Percentiles rank a stretch among this genome's conserved stretches.
Conservation (phyloP, 2,113 vertebrate genomes). For the Lichenostomus cassidix region DNA sequence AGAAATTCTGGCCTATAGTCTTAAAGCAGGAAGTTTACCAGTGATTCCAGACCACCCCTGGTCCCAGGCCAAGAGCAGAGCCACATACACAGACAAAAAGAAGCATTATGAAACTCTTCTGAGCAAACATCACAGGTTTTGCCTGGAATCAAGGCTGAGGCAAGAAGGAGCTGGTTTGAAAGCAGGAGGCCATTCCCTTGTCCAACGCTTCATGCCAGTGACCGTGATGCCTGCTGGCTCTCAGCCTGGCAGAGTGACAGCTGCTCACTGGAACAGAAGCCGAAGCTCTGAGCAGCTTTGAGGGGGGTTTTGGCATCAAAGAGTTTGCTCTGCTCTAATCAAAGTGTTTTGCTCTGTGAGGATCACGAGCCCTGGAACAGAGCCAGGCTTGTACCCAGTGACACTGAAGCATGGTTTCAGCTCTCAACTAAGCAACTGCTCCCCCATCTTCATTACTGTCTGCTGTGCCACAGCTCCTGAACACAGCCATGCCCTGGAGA, state of each 20-base stretch:
- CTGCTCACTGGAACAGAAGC: constrained; percentile 39
- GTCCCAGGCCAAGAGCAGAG: not conserved
- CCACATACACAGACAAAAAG: not conserved
- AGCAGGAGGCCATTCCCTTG: not conserved
- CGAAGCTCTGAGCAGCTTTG: not conserved
- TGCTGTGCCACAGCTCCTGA: rapidly evolving
- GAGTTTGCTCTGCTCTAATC: constrained; percentile 11
- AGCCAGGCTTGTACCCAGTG: not conserved
- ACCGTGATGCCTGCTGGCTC: not conserved
- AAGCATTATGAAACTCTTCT: not conserved
- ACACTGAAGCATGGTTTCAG: not conserved
- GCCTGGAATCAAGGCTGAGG: not conserved
- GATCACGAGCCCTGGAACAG: constrained; percentile 12
- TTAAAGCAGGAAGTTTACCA: not conserved
- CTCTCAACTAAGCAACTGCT: not conserved
- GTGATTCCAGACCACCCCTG: not conserved
- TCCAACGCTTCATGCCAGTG: rapidly evolving
- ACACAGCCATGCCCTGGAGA: not conserved
- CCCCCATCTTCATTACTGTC: not conserved
- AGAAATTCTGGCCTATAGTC: not conserved
- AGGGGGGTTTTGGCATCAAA: constrained; percentile 25
- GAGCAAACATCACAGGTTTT: not conserved
- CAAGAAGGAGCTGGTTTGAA: not conserved
- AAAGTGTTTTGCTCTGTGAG: constrained; percentile 27
- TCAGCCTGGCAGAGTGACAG: constrained; percentile 22